Evolutionary conservation across 2,888 invertebrate genomes (phyloP).

Genomic region (Dryomyza anilis): DNA sequence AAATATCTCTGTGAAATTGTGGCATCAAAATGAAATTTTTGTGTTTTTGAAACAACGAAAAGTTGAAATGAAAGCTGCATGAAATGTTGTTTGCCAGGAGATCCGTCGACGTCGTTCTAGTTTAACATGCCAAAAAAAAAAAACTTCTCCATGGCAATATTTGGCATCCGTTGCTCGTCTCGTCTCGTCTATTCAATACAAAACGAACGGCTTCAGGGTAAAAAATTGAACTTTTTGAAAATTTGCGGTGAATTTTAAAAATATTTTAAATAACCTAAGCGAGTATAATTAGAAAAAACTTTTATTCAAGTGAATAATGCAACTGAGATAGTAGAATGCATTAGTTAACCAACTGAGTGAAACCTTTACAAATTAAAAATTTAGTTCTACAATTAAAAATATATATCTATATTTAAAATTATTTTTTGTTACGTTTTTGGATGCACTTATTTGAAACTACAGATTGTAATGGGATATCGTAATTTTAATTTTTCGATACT

Average conservation of each 20-base stretch:
- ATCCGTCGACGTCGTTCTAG: slow-evolving; percentile 26
- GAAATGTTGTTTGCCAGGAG: slow-evolving; percentile 51
- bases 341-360: no score
- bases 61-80: neutral
- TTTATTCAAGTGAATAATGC: no score
- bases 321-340: no score
- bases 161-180: neutral
- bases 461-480: no score
- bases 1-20: slow-evolving; percentile 14
- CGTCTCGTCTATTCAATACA: neutral
- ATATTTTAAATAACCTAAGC: neutral
- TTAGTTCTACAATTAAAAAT: no score
- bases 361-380: no score
- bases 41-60: neutral
- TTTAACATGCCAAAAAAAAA: slow-evolving; percentile 35
- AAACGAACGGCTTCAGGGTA: neutral
- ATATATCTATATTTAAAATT: no score
- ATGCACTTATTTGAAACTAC: no score
- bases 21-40: slow-evolving; percentile 16
- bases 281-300: no score
- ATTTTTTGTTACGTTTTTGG: no score
- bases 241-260: neutral
- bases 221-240: slow-evolving; percentile 8
- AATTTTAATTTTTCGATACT: no score
- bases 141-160: neutral